Percentiles rank a stretch among this genome's conserved stretches.
phyloP scores from a whole-genome alignment of 2,797 vertebrate genomes.

The Prunella strophiata region DNA sequence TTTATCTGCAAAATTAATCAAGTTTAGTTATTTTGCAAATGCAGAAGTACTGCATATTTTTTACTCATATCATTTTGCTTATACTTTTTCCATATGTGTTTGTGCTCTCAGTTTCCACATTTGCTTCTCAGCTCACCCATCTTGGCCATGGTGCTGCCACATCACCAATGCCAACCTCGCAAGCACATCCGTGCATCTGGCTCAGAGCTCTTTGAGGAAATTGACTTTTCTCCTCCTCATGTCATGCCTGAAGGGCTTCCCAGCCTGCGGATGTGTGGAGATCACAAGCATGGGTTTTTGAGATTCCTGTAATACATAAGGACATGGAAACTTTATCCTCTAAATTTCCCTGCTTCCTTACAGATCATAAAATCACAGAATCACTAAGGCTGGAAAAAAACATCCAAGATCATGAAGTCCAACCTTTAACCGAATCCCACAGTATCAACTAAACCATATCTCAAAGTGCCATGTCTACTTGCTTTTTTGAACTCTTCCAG shows the following conservation, averaged over 20 bases:
- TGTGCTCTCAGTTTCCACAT: neutral
- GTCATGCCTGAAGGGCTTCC: neutral
- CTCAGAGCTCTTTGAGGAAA: neutral
- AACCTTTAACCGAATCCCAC: rapidly evolving
- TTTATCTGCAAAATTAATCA: constrained; percentile 13
- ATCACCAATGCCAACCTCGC: rapidly evolving
- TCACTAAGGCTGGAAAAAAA: neutral
- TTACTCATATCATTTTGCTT: neutral
- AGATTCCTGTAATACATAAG: neutral
- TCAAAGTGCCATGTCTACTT: neutral
- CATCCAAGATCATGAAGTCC: neutral
- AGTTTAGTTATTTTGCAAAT: neutral
- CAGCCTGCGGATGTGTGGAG: rapidly evolving
- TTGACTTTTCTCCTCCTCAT: neutral
- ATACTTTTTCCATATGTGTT: neutral
- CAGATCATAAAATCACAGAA: neutral
- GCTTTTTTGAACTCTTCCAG: neutral
- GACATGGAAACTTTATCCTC: neutral
- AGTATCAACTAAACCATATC: neutral
- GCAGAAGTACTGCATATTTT: neutral
- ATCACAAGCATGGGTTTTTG: neutral
- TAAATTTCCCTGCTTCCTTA: neutral
- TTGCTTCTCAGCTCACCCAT: neutral
- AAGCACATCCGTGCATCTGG: rapidly evolving
- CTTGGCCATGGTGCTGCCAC: rapidly evolving